phyloP scores from a whole-genome alignment of 2,888 invertebrate genomes.

The Elegia similella region DNA sequence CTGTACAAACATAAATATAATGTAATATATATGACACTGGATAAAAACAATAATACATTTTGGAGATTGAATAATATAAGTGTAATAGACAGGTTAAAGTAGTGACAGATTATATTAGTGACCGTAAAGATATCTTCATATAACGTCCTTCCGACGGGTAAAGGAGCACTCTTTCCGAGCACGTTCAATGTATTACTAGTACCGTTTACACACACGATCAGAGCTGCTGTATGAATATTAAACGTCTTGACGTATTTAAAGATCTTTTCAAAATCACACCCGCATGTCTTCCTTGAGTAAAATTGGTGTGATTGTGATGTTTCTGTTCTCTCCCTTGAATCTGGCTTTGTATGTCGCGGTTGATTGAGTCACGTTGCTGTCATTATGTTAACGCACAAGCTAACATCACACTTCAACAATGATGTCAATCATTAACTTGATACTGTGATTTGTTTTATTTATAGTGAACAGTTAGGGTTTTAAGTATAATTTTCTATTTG shows the following conservation, averaged over 20 bases:
- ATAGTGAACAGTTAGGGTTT: conserved; percentile 40
- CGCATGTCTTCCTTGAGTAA: conserved; percentile 20
- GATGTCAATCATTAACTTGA: conserved; percentile 64
- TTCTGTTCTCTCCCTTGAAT: neutral
- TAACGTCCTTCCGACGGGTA: neutral
- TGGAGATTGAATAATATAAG: conserved; percentile 8
- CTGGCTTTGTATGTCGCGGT: neutral
- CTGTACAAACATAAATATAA: conserved; percentile 10
- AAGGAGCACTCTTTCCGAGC: neutral
- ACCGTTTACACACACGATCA: neutral
- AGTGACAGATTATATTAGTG: conserved; percentile 4
- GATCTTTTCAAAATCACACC: conserved; percentile 18
- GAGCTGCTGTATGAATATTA: neutral
- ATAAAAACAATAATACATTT: conserved; percentile 13
- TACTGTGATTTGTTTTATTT: conserved; percentile 76
- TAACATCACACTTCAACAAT: conserved; percentile 60
- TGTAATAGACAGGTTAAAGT: conserved; percentile 18
- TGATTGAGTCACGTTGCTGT: neutral
- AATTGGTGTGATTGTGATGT: conserved; percentile 14
- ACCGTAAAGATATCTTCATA: neutral
- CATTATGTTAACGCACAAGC: conserved; percentile 36
- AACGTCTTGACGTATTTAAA: neutral
- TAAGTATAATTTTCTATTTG: conserved; percentile 51
- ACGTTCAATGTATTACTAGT: neutral
- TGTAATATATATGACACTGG: conserved; percentile 15